A percentile compares a stretch with the other conserved stretches of the same genome.
phyloP scores from a whole-genome alignment of 2,113 vertebrate genomes.

The Antennarius striatus region DNA sequence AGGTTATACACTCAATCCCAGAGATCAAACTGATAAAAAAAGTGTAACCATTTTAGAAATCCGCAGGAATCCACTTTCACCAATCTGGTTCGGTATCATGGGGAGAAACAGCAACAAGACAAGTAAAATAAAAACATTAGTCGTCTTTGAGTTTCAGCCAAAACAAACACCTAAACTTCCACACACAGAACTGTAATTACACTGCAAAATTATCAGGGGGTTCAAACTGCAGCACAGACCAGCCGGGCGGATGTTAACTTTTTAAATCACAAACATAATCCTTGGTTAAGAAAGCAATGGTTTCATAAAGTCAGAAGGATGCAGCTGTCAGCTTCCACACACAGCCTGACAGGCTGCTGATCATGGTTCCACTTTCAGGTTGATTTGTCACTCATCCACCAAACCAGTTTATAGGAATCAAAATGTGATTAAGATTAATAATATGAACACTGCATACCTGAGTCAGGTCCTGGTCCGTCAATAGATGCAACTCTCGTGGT shows the following conservation, averaged over 20 bases:
- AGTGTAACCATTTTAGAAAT: slow-evolving; percentile 4
- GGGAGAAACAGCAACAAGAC: not conserved
- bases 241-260: not conserved
- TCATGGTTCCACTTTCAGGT: too few relatives aligned
- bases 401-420: too few relatives aligned
- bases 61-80: slow-evolving; percentile 31
- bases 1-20: slow-evolving; percentile 25
- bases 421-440: too few relatives aligned
- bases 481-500: slow-evolving; percentile 81
- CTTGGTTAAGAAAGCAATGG: not conserved
- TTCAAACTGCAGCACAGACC: not conserved
- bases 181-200: not conserved
- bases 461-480: slow-evolving; percentile 84
- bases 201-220: not conserved
- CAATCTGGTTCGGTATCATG: not conserved
- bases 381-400: too few relatives aligned
- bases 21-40: slow-evolving; percentile 1
- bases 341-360: too few relatives aligned
- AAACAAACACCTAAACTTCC: slow-evolving; percentile 4
- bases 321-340: not conserved
- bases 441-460: slow-evolving; percentile 67
- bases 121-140: not conserved
- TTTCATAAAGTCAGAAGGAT: not conserved
- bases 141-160: not conserved
- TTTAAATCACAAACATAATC: too few relatives aligned